These are phyloP conservation scores for Panurus biarmicus DNA, from an alignment of 2,113 vertebrate genomes.

Conservation along the genomic window DNA sequence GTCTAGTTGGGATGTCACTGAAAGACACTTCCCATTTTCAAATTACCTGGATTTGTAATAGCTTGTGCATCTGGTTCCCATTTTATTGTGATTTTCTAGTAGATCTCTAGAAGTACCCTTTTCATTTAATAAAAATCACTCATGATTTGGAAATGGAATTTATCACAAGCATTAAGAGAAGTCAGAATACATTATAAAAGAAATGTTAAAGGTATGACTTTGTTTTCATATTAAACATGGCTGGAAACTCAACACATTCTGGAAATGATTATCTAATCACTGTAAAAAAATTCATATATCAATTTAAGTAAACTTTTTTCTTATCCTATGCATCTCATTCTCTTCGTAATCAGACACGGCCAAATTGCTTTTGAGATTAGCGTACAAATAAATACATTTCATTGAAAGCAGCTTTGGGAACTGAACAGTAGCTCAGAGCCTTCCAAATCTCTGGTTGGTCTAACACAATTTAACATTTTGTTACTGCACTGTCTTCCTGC, in stretches of 20 bases:
- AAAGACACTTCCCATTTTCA: slow-evolving; percentile 29
- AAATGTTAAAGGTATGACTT: neutral
- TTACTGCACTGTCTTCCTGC: slow-evolving; percentile 36
- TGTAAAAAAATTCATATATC: slow-evolving; percentile 18
- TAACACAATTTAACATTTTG: slow-evolving; percentile 15
- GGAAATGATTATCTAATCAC: slow-evolving; percentile 48
- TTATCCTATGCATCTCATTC: slow-evolving; percentile 39
- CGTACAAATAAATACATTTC: slow-evolving; percentile 49
- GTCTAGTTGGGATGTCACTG: slow-evolving; percentile 29
- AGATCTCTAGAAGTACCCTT: neutral
- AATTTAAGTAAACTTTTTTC: slow-evolving; percentile 27
- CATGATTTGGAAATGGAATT: neutral
- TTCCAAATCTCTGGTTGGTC: neutral
- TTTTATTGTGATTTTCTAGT: neutral
- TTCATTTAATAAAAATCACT: slow-evolving; percentile 13
- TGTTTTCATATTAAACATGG: slow-evolving; percentile 2
- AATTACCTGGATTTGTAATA: slow-evolving; percentile 18
- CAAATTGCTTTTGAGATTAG: slow-evolving; percentile 43
- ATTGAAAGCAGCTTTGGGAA: slow-evolving; percentile 47
- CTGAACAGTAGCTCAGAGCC: slow-evolving; percentile 43
- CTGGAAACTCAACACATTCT: slow-evolving; percentile 17
- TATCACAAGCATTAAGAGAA: neutral
- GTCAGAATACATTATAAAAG: neutral
- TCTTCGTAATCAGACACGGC: slow-evolving; percentile 25
- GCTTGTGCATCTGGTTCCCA: neutral